A percentile compares a stretch with the other conserved stretches of the same genome.
Evolutionary conservation across 1,140 invertebrate genomes (phyloP).

Genomic region (Eupristina koningsbergeri): DNA sequence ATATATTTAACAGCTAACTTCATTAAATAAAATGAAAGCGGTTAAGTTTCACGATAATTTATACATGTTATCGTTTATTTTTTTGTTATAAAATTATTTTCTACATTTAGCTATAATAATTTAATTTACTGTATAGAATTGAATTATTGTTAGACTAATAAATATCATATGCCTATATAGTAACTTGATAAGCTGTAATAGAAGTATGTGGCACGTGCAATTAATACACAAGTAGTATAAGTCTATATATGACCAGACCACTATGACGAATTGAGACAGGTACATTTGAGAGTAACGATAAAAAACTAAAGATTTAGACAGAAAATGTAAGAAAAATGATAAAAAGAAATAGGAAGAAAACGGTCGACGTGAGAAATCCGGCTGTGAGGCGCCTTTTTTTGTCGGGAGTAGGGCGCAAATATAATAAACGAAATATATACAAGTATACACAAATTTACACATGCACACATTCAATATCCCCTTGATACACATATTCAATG

Average conservation of each 20-base stretch:
- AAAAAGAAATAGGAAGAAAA: constrained; percentile 21
- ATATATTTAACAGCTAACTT: not conserved
- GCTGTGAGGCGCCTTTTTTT: constrained; percentile 52
- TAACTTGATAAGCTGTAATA: not conserved
- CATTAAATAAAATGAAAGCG: not conserved
- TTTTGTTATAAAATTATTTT: constrained; percentile 13
- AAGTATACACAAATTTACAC: not conserved
- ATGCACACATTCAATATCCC: constrained; percentile 3
- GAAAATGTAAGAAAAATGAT: constrained; percentile 13
- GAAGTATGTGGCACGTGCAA: constrained; percentile 35
- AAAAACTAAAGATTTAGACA: not conserved
- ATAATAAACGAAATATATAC: constrained; percentile 5
- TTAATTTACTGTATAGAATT: not conserved
- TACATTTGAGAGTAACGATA: not conserved
- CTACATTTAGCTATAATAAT: not conserved
- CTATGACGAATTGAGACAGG: not conserved
- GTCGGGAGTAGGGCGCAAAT: constrained; percentile 37
- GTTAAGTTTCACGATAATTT: not conserved
- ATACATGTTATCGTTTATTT: not conserved
- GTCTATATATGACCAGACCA: constrained; percentile 14
- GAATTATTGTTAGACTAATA: not conserved
- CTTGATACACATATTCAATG: constrained; percentile 4
- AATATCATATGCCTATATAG: not conserved
- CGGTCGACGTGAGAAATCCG: constrained; percentile 49
- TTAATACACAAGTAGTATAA: constrained; percentile 22